Conservation (phyloP, 2,113 vertebrate species). For the Misgurnus mizolepis region DNA sequence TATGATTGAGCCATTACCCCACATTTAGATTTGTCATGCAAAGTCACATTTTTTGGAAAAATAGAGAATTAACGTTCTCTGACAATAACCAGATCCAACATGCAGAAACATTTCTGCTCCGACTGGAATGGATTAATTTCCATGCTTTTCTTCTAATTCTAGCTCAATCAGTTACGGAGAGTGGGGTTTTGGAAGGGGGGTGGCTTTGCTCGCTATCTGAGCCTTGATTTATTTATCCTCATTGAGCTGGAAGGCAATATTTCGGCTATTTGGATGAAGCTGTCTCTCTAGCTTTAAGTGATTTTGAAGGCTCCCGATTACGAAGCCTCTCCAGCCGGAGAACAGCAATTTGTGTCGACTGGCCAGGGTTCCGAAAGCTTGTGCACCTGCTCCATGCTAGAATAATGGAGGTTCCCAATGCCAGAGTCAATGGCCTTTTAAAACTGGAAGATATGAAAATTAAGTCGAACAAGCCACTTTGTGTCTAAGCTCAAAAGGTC, state of each 20-base stretch:
- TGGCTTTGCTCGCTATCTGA: conserved; percentile 21
- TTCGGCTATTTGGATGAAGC: conserved; percentile 46
- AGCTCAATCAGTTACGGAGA: conserved; percentile 43
- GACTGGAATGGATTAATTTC: conserved; percentile 63
- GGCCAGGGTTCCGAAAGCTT: conserved; percentile 52
- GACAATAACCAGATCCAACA: conserved; percentile 48
- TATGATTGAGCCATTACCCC: conserved; percentile 21
- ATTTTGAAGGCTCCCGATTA: conserved; percentile 54
- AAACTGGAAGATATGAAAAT: conserved; percentile 8
- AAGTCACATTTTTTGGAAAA: conserved; percentile 18
- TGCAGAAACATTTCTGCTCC: conserved; percentile 49
- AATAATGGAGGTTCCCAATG: conserved; percentile 24
- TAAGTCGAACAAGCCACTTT: conserved; percentile 36
- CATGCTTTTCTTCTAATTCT: conserved; percentile 55
- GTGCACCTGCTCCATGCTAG: conserved; percentile 59
- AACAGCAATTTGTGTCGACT: conserved; percentile 51
- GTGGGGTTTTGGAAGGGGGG: background rate
- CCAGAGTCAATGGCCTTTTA: conserved; percentile 42
- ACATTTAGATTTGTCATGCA: conserved; percentile 41
- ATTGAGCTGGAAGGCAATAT: conserved; percentile 33
- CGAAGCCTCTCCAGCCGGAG: conserved; percentile 34
- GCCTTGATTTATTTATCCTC: conserved; percentile 58
- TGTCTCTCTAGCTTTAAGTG: conserved; percentile 58
- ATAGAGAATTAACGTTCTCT: conserved; percentile 48
- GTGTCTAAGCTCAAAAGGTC: background rate